Percentiles rank a stretch among this genome's conserved stretches.
Conservation (phyloP, 2,113 vertebrate species). For the Leucosticte australis region DNA sequence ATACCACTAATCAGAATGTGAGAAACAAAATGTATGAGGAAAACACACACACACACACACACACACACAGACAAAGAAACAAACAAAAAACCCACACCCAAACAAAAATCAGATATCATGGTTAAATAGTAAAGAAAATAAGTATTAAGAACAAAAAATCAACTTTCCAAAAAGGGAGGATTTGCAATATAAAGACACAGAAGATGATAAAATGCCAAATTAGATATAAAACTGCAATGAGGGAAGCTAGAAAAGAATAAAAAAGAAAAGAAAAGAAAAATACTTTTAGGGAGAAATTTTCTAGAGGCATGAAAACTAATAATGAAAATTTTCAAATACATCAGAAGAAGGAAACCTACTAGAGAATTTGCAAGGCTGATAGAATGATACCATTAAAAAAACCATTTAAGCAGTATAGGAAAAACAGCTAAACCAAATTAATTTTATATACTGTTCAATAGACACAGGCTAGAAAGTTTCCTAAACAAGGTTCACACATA, state of each 20-base stretch:
- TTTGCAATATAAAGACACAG: neutral
- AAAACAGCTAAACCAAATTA: neutral
- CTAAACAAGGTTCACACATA: neutral
- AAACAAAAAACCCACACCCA: neutral
- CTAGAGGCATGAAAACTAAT: neutral
- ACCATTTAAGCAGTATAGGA: neutral
- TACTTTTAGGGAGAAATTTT: neutral
- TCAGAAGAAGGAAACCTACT: neutral
- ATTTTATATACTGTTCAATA: neutral
- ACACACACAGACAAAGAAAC: neutral
- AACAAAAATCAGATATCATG: neutral
- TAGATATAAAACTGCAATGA: neutral
- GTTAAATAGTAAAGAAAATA: neutral
- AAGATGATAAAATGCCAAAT: neutral
- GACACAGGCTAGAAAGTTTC: neutral
- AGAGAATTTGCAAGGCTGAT: neutral
- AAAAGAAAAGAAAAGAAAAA: neutral
- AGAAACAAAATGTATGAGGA: neutral
- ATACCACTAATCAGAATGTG: neutral
- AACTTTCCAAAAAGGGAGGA: neutral
- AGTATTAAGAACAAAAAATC: neutral
- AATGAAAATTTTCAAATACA: neutral
- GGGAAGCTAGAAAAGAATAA: neutral
- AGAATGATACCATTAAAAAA: neutral
- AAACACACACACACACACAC: accelerated